Evolutionary conservation across 1,140 invertebrate genomes (phyloP).

Genomic region (Nasonia giraulti): DNA sequence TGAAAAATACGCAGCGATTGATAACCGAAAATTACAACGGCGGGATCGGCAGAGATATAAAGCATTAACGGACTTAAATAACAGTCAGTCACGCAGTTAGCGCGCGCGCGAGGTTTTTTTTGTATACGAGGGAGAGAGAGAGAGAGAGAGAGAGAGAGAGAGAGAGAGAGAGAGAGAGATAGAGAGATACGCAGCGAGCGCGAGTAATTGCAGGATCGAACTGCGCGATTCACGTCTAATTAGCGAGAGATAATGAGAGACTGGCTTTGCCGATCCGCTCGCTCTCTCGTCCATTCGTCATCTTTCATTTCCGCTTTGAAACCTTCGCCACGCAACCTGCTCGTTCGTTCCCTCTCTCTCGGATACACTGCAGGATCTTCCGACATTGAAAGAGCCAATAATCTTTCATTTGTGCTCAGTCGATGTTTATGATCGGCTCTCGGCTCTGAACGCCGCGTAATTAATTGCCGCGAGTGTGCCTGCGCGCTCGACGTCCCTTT

Average conservation of each 20-base stretch:
- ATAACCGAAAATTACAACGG: not conserved
- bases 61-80: not conserved
- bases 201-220: constrained; percentile 27
- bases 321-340: not conserved
- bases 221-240: constrained; percentile 38
- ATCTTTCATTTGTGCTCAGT: constrained; percentile 22
- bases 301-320: constrained; percentile 38
- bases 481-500: not conserved
- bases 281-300: constrained; percentile 25
- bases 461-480: not conserved
- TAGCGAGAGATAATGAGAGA: constrained; percentile 37
- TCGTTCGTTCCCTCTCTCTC: not conserved
- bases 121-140: not conserved
- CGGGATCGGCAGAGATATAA: too few species aligned
- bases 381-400: constrained; percentile 34
- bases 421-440: constrained; percentile 39
- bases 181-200: not conserved
- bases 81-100: not conserved
- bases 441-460: not conserved
- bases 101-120: not conserved
- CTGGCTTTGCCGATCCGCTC: constrained; percentile 9
- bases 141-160: not conserved
- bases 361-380: not conserved
- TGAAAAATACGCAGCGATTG: not conserved
- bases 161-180: not conserved